Evolutionary conservation across 1,140 invertebrate genomes (phyloP), one percentile per base, ranked within the genome.

Genomic region (Hylaeus anthracinus): DNA sequence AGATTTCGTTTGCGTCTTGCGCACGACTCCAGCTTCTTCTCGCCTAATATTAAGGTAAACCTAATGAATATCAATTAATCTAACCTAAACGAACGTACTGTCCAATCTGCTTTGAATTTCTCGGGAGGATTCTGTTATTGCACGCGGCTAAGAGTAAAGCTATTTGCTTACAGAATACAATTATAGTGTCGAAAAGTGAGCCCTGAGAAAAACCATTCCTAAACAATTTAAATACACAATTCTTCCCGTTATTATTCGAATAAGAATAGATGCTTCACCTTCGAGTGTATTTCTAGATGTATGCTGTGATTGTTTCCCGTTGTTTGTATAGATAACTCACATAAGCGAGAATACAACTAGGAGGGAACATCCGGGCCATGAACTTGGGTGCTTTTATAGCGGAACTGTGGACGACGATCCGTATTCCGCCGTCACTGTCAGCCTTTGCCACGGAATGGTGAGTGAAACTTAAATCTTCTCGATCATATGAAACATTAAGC

Each of bases 391-490:
- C 90, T 96, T 95, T 89, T 97, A 97, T 89, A 95, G 94, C 43
- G 96, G 96, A 67, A 92, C 92, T 72, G 94, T 97, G 12, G 91
- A 95, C 67, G 96, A 95, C n/a, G 96, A 97, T 90, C 91, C 93
- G 39, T 89, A 93, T 77, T 96, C 96, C 10, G 91, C 91, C 45
- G 96, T 97, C 39, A 94, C 95, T 41, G 95, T 97, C 82, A 96
- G 95, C 79, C 94, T 97, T 61, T 97, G 96, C 91, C 94, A 96
- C 87, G 96, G 96, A 91, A 96, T 97, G 96, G 96, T 96, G 88
- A 96, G 95, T 95, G 58, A 61, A 3, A 10, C 3, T 26, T 41
- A 41, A 3, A 9, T 37, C 37, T 61, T 9, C 26, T 26, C 26
- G 26, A 26, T 26, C 26, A 26, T 26, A 26, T 26, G 26, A 26